These are phyloP conservation scores for Cheilosia variabilis DNA, from an alignment of 2,888 invertebrate genomes.

Conservation along the genomic window DNA sequence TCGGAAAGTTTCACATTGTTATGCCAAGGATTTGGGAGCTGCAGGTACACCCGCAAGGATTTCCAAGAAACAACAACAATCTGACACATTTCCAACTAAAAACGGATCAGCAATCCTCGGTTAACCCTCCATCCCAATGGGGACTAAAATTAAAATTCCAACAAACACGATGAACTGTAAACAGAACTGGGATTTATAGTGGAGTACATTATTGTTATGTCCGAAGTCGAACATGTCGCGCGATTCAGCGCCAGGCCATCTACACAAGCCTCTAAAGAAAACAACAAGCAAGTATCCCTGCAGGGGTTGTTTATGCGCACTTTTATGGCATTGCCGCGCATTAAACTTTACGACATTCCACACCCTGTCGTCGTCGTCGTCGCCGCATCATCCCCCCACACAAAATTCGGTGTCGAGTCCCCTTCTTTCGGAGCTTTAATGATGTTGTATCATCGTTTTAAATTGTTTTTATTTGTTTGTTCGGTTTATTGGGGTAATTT, in stretches of 20 bases:
- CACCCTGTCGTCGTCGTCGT: conserved; percentile 4
- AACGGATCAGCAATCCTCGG: conserved; percentile 15
- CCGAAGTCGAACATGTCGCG: conserved; percentile 28
- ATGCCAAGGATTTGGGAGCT: conserved; percentile 16
- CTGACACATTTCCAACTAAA: conserved; percentile 1
- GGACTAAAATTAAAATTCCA: conserved; percentile 63
- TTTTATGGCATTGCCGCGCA: conserved; percentile 69
- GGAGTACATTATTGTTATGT: conserved; percentile 52
- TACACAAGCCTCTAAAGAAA: conserved; percentile 3
- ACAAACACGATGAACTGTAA: conserved; percentile 52
- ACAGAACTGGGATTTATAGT: conserved; percentile 50
- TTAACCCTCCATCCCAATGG: background rate
- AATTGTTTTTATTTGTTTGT: conserved; percentile 75
- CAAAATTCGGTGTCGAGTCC: conserved; percentile 22
- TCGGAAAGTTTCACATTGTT: conserved; percentile 36
- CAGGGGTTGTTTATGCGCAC: conserved; percentile 68
- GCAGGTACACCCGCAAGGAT: background rate
- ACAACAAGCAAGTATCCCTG: conserved; percentile 29
- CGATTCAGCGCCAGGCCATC: background rate
- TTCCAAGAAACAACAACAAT: conserved; percentile 10
- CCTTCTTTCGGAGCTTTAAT: conserved; percentile 51
- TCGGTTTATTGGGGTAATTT: conserved; percentile 72
- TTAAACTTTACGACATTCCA: conserved; percentile 67
- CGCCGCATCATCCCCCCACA: conserved; percentile 4
- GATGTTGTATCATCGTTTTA: conserved; percentile 74